Base-by-base conservation (phyloP, 1,140 invertebrate genomes). In the Eupristina koningsbergeri region DNA sequence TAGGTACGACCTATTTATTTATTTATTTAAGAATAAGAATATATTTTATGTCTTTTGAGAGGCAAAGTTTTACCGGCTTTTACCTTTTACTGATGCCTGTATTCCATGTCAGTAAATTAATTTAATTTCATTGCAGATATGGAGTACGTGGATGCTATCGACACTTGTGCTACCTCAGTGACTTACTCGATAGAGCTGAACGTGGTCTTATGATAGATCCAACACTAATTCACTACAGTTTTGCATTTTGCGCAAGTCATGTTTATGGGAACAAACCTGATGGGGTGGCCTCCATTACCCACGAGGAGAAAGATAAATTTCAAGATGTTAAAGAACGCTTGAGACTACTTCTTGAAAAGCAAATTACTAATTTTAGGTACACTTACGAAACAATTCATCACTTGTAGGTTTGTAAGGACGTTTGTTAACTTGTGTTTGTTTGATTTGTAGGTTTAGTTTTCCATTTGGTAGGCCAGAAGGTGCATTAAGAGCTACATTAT, bases 381-480 rank as follows among this genome's bases (percentile, higher is more conserved):
- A 74, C 86, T 22, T 36, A 45, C 45, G 26, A 67, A 26, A 61
- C 79, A 15, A 36, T 82, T 64, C 1, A 75, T 31, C 3, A 50
- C 1, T n/a, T 41, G 2, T 9, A 9, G 31, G 63, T 41, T 45
- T 8, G 3, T 1, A 13, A 53, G 8, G 34, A 8, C 9, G 17
- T 63, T 1, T 2, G 63, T 7, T 26, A 41, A 77, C 63, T 34
- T n/a, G 39, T n/a, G 13, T 29, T 15, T 29, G 29, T 36, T 74
- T 47, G 13, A 73, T 19, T 80, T 64, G 15, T 45, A 96, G 98
- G 93, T 99, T 97, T 90, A 98, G 98, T 91, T 99, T 99, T 93
- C 99, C 99, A 71, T 99, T 99, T 93, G 99, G 99, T 74, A 94
- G 99, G 87, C 99, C 99, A 31, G 99, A 99, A 93, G 98, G 98